Percentiles rank a stretch among this genome's conserved stretches.
Conservation (phyloP, 2,113 vertebrate species). For the Pseudopipra pipra region DNA sequence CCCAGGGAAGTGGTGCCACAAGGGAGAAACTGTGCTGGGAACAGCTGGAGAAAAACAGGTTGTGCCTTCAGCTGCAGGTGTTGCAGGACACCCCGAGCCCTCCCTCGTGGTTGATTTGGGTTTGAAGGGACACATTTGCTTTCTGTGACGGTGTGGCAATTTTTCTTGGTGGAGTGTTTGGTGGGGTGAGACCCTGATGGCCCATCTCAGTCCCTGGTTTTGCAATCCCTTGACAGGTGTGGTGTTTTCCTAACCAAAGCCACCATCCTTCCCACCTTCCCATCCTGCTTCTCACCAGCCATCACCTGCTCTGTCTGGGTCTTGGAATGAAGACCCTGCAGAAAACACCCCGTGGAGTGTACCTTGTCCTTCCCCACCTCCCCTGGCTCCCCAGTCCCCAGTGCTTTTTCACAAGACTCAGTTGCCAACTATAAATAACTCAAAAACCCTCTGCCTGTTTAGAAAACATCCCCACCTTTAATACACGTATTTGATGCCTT, state of each 20-base stretch:
- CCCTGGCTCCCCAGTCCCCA: not conserved
- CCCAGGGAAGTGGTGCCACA: not conserved
- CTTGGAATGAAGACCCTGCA: not conserved
- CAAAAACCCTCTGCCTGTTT: not conserved
- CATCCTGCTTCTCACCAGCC: not conserved
- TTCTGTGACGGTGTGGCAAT: accelerated
- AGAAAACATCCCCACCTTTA: not conserved
- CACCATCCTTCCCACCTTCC: not conserved
- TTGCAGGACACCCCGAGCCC: accelerated
- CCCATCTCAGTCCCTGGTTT: accelerated
- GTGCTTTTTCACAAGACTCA: not conserved
- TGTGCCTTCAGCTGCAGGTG: not conserved
- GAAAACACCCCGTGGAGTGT: accelerated
- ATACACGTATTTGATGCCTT: not conserved
- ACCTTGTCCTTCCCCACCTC: not conserved
- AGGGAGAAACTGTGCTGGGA: not conserved
- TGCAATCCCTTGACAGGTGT: accelerated
- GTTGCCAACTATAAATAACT: accelerated
- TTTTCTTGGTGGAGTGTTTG: not conserved
- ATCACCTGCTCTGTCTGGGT: not conserved
- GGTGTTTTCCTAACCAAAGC: not conserved
- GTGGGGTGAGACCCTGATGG: not conserved
- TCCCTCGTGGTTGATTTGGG: not conserved
- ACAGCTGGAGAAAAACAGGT: not conserved
- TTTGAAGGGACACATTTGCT: not conserved